phyloP scores from a whole-genome alignment of 2,888 invertebrate genomes.

The Neoaliturus tenellus region DNA sequence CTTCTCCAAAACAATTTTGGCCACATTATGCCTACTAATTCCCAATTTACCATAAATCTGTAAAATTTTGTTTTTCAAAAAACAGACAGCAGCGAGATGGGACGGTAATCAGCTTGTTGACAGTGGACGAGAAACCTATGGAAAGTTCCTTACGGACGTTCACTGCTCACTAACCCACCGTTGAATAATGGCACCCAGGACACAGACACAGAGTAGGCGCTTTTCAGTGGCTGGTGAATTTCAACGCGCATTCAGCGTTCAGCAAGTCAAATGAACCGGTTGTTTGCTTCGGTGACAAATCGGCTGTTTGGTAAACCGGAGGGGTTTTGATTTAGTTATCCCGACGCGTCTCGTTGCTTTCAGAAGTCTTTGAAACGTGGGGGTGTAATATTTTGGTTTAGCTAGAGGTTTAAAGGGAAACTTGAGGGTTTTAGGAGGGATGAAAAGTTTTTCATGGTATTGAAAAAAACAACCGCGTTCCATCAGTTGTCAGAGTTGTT shows the following conservation, averaged over 20 bases:
- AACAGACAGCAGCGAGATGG: background rate
- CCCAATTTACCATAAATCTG: too few species aligned
- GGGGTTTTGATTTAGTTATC: background rate
- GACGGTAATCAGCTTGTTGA: background rate
- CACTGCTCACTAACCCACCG: background rate
- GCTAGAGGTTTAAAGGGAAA: too few species aligned
- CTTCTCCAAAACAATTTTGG: too few species aligned
- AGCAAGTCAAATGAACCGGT: slow-evolving; percentile 39
- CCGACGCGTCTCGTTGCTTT: background rate
- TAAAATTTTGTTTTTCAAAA: background rate
- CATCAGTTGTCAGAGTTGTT: too few species aligned
- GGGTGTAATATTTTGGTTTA: too few species aligned
- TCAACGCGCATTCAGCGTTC: background rate
- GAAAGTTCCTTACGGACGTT: slow-evolving; percentile 24
- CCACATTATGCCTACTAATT: too few species aligned
- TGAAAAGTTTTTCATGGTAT: too few species aligned
- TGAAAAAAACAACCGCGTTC: too few species aligned
- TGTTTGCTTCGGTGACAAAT: slow-evolving; percentile 38
- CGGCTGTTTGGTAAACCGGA: slow-evolving; percentile 19
- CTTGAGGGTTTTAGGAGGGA: too few species aligned
- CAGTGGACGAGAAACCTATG: slow-evolving; percentile 8
- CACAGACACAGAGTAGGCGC: background rate
- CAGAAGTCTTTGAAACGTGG: too few species aligned
- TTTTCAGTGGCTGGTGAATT: slow-evolving; percentile 23
- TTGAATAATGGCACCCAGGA: background rate